Evolutionary conservation across 35 echinoderm and acorn worm genomes (phyloP), one percentile per base, ranked within the genome.

Genomic region (Apostichopus japonicus): DNA sequence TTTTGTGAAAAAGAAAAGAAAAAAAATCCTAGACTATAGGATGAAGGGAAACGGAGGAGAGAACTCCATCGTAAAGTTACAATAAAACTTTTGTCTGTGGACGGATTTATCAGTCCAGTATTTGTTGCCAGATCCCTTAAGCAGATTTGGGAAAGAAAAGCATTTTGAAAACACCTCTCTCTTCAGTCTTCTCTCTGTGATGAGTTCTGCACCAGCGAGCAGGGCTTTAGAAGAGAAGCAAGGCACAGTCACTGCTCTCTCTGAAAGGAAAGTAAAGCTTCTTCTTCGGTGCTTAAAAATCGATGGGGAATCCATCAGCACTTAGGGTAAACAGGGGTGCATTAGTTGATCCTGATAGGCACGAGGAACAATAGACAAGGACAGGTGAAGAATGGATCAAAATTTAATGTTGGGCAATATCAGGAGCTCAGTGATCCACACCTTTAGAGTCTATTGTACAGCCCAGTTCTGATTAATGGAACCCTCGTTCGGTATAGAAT

Each of bases 231-330:
- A 67, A 19, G 63, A 67, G 63, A 15, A 67, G 19, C 19, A 67
- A 19, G 63, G 11, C 17, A 67, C 63, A 65, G 10, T 17, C 17
- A 10, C 1, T 67, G 17, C 63, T 19, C 63, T 19, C 63, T 15
- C 63, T 67, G 63, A 67, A 67, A 67, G 19, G 63, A 67, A 19
- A 19, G 11, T 16, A 17, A 11, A 67, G 63, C 63, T 19, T 19
- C 63, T 67, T 67, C 63, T 67, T 9, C 63, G 63, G 19, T 15
- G 4, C 63, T 67, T 11, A 19, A 67, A 19, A 83, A 83, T 83
- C 79, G 79, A 83, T 83, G 79, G 79, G 54, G 13, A 55, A n/a
- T 83, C 79, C 79, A 54, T 83, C 54, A 55, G 79, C 54, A n/a
- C 25, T 54, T 44, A 83, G 24, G 24, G 33, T 17, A 15, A 54